Evolutionary conservation across 2,888 invertebrate species (phyloP).

Genomic region (Chloroclystis v-ata): DNA sequence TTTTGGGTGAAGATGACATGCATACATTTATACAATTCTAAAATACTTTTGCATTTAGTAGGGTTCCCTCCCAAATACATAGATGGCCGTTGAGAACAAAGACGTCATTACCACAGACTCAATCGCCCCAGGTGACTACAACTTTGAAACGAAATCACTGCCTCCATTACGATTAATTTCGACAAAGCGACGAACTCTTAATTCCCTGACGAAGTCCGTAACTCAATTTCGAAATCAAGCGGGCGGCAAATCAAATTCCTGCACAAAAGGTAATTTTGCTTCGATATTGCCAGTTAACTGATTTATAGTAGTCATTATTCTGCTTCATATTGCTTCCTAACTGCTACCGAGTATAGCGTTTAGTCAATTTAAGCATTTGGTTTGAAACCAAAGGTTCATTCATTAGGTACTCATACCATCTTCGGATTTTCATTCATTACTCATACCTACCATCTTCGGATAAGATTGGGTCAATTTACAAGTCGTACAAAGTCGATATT

Average conservation of each 20-base stretch:
- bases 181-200: conserved; percentile 19
- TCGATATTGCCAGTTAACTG: conserved; percentile 24
- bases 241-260: conserved; percentile 30
- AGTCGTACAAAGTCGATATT: too few relatives aligned
- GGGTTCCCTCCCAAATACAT: too few relatives aligned
- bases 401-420: too few relatives aligned
- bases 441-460: too few relatives aligned
- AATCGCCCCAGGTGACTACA: background rate
- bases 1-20: too few relatives aligned
- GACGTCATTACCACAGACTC: too few relatives aligned
- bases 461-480: too few relatives aligned
- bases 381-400: too few relatives aligned
- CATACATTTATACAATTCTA: too few relatives aligned
- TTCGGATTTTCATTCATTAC: too few relatives aligned
- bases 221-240: conserved; percentile 30
- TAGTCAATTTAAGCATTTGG: background rate
- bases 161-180: conserved; percentile 16
- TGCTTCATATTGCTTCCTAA: conserved; percentile 3
- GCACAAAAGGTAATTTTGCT: conserved; percentile 29
- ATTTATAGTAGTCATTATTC: conserved; percentile 29
- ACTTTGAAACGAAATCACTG: conserved; percentile 7
- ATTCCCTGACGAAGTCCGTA: conserved; percentile 22
- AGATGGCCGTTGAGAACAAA: too few relatives aligned
- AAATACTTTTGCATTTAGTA: too few relatives aligned
- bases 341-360: background rate